Conservation (phyloP, 2,113 vertebrate species). For the Petrocephalus zakoni region DNA sequence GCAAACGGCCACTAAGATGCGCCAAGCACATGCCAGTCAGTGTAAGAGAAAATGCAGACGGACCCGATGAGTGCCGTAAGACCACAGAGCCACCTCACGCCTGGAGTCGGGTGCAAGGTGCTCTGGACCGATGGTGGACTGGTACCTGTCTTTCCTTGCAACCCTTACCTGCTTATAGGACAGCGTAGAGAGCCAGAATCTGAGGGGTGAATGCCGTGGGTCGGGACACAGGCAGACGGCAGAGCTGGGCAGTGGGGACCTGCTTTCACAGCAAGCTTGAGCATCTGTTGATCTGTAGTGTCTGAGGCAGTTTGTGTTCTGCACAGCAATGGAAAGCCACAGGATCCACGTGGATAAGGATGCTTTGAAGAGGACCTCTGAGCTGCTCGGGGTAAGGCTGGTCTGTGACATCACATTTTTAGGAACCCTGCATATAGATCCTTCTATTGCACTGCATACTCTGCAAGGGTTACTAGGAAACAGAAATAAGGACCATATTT, state of each 20-base stretch:
- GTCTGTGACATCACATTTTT: neutral
- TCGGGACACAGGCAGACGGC: neutral
- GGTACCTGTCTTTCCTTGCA: neutral
- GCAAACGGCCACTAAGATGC: neutral
- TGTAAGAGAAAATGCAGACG: neutral
- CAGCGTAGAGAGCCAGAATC: neutral
- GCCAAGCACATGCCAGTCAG: neutral
- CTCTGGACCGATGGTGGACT: neutral
- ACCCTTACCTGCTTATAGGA: neutral
- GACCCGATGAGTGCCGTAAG: neutral
- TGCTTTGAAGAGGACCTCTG: constrained; percentile 73
- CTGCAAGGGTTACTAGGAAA: neutral
- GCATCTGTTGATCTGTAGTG: neutral
- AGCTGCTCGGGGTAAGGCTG: constrained; percentile 71
- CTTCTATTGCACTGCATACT: neutral
- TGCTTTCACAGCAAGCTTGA: too few relatives aligned
- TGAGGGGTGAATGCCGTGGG: too few relatives aligned
- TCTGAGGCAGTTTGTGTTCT: constrained; percentile 29
- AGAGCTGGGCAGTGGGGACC: neutral
- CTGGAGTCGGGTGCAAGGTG: neutral
- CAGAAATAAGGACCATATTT: neutral
- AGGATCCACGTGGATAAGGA: constrained; percentile 72
- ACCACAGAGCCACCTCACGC: neutral
- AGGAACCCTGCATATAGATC: neutral
- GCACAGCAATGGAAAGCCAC: constrained; percentile 80